Evolutionary conservation across 2,113 vertebrate genomes (phyloP).

Genomic region (Naja naja): DNA sequence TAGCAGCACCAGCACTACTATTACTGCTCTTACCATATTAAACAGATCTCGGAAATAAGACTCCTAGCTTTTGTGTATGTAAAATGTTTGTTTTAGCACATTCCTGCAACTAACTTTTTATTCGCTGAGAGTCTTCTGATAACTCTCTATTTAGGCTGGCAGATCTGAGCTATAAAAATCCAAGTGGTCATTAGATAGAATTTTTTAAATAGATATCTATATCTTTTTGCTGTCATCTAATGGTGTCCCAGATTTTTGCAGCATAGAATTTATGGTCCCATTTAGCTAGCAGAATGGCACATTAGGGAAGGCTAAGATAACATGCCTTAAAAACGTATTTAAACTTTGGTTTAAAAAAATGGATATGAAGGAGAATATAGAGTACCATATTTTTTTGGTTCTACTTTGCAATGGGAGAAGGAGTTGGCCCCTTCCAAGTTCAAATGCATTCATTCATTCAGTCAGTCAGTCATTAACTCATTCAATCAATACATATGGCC

Average conservation of each 20-base stretch:
- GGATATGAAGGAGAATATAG: neutral
- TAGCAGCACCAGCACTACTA: neutral
- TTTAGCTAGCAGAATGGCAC: neutral
- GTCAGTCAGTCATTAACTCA: neutral
- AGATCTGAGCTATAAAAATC: neutral
- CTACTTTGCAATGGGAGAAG: too few relatives aligned
- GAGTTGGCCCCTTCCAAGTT: neutral
- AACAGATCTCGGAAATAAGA: neutral
- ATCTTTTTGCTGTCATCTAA: neutral
- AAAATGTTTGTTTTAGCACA: neutral
- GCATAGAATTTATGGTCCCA: neutral
- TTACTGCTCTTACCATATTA: neutral
- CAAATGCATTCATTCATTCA: neutral
- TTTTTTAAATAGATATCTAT: neutral
- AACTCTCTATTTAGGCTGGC: neutral
- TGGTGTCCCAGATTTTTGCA: neutral
- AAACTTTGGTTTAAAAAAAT: neutral
- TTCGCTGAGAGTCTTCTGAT: neutral
- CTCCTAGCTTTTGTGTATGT: neutral
- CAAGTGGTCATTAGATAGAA: neutral
- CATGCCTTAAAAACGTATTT: neutral
- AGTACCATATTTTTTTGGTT: too few relatives aligned
- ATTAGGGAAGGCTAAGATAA: neutral
- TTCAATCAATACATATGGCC: neutral
- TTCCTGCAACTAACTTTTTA: neutral